A percentile compares a stretch with the other conserved stretches of the same genome.
phyloP scores from a whole-genome alignment of 2,888 invertebrate genomes.

The Pediacus dermestoides region DNA sequence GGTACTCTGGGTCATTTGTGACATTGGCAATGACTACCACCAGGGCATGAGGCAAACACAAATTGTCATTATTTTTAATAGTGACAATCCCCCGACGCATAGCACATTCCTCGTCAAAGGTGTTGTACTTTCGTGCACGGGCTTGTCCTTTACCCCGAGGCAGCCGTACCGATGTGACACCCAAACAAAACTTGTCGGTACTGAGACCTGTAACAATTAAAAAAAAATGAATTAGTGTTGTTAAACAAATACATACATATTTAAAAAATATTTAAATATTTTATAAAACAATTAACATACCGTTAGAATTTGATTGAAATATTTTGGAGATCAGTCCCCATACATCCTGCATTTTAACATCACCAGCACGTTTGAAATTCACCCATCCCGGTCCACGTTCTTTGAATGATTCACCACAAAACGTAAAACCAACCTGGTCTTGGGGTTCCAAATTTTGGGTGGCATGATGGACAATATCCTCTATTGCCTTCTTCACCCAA shows the following conservation, averaged over 20 bases:
- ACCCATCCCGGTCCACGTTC: conserved; percentile 1
- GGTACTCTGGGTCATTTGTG: conserved; percentile 15
- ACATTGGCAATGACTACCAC: conserved; percentile 18
- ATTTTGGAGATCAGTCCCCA: too few species aligned
- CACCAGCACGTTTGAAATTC: conserved; percentile 40
- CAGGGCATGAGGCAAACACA: conserved; percentile 21
- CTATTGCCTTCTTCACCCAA: conserved; percentile 3
- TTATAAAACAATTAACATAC: too few species aligned
- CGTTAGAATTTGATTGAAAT: conserved; percentile 13
- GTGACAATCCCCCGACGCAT: conserved; percentile 14
- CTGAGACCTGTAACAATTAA: conserved; percentile 14
- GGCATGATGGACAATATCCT: conserved; percentile 5
- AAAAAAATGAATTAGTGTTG: too few species aligned
- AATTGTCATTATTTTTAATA: conserved; percentile 20
- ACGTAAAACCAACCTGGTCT: conserved; percentile 11
- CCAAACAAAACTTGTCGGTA: conserved; percentile 22
- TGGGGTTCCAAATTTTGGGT: conserved; percentile 3
- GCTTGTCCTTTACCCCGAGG: conserved; percentile 6
- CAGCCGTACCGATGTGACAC: conserved; percentile 11
- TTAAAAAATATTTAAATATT: too few species aligned
- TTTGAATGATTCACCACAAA: conserved; percentile 8
- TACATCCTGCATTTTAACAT: conserved; percentile 3
- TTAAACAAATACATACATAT: too few species aligned
- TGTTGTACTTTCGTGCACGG: too few species aligned
- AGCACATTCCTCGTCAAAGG: conserved; percentile 17